phyloP scores from a whole-genome alignment of 2,888 invertebrate genomes.

The Ectropis crepuscularia region DNA sequence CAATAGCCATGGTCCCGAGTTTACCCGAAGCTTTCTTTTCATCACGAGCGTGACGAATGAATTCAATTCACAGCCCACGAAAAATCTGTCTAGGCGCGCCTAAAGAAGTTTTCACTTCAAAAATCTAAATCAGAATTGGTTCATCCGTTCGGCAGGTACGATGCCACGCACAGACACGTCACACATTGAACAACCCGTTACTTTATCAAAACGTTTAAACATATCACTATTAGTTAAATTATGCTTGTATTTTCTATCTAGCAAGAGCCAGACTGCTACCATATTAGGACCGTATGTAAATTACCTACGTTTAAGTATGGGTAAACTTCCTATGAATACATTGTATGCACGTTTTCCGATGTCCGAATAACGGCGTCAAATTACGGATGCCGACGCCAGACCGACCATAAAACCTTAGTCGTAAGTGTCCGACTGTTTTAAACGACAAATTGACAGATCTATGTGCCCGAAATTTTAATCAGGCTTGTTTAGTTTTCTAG shows the following conservation, averaged over 20 bases:
- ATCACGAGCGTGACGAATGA: too few relatives aligned
- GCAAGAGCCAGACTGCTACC: not conserved
- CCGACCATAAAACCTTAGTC: constrained; percentile 40
- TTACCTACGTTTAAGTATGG: not conserved
- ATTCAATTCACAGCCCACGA: too few relatives aligned
- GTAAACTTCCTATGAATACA: constrained; percentile 37
- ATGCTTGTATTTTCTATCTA: not conserved
- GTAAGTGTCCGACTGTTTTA: constrained; percentile 38
- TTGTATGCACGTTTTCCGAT: constrained; percentile 25
- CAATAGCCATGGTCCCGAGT: too few relatives aligned
- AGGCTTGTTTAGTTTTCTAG: constrained; percentile 9
- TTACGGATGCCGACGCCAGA: constrained; percentile 40
- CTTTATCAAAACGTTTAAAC: too few relatives aligned
- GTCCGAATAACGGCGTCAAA: constrained; percentile 35
- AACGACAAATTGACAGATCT: constrained; percentile 29
- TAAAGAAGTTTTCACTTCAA: too few relatives aligned
- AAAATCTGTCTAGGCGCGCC: too few relatives aligned
- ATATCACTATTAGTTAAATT: too few relatives aligned
- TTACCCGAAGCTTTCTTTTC: too few relatives aligned
- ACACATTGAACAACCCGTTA: too few relatives aligned
- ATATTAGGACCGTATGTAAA: constrained; percentile 17
- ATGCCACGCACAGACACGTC: too few relatives aligned
- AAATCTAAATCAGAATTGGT: too few relatives aligned
- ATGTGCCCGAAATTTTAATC: constrained; percentile 42
- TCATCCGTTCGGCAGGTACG: too few relatives aligned